Base-by-base conservation (phyloP, 2,113 vertebrate species). In the Sceloporus tristichus region DNA sequence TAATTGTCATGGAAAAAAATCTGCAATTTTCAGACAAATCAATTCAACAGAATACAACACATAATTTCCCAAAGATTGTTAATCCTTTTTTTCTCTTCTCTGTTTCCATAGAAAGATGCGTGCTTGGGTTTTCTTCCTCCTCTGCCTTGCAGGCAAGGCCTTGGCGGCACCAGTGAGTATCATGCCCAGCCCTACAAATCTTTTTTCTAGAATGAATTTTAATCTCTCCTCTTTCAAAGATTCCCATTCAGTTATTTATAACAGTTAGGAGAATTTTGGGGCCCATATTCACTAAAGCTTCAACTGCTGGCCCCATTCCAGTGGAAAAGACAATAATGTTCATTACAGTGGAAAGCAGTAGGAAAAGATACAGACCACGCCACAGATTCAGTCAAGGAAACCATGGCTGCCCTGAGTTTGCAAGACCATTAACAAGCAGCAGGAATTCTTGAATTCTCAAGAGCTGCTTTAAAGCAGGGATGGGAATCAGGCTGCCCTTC, bases 81-180 rank as follows among this genome's bases (percentile, higher is more conserved):
- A 0, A 0, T 74, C 85, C 77, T 91, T 40, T 27, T 87, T 79
- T 90, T 70, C 62, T 79, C 62, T 89, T 79, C 56, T 68, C 90
- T 93, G 68, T 92, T 62, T 62, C 85, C 93, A 97, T 94, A 95
- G 95, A 95, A 98, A 96, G 96, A 99, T 99, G 99, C 98, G 95
- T 96, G 94, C 98, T 95, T 99, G 98, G 98, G 96, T 99, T 19
- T 94, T 99, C 94, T 98, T 99, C 95, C 93, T 98, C 89, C 94
- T 99, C 86, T 99, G 98, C 97, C 98, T 99, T 95, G 98, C 98
- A 84, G 98, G 98, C 92, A 98, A 97, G 94, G 98, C 98, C 94
- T 91, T 98, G 96, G 97, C 98, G 92, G 97, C 97, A 42, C 98
- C 98, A 80, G 99, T 99, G 92, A 99, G 98, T 98, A 77, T 0